These are phyloP conservation scores for Lamproptera curius DNA, from an alignment of 2,888 invertebrate species.

Conservation along the genomic window DNA sequence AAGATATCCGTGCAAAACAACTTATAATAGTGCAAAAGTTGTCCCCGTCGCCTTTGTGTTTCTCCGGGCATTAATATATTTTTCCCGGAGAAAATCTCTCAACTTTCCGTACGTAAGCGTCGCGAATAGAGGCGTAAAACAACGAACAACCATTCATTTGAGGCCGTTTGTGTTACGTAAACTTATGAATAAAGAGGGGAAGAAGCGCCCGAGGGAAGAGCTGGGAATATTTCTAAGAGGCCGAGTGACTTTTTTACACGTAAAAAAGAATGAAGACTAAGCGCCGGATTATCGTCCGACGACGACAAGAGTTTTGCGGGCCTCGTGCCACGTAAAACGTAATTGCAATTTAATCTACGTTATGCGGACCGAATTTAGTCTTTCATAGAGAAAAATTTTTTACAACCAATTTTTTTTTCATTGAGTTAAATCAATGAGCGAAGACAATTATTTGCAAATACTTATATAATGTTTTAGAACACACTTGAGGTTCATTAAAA, in stretches of 20 bases:
- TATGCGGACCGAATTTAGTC: constrained; percentile 44
- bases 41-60: too few species aligned
- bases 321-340: constrained; percentile 32
- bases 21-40: too few species aligned
- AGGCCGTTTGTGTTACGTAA: constrained; percentile 71
- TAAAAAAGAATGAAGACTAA: constrained; percentile 61
- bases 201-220: constrained; percentile 60
- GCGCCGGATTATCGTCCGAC: constrained; percentile 66
- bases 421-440: too few species aligned
- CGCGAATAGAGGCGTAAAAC: constrained; percentile 76
- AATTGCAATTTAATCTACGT: constrained; percentile 30
- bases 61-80: constrained; percentile 28
- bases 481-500: too few species aligned
- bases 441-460: too few species aligned
- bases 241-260: constrained; percentile 56
- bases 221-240: constrained; percentile 66
- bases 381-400: too few species aligned
- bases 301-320: constrained; percentile 68
- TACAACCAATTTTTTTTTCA: too few species aligned
- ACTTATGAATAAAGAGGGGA: constrained; percentile 72
- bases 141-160: constrained; percentile 77
- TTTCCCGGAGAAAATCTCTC: constrained; percentile 54
- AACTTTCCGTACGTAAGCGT: constrained; percentile 68
- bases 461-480: too few species aligned
- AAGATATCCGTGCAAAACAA: too few species aligned